phyloP scores from a whole-genome alignment of 1,140 invertebrate species.

The Pseudomyrmex pallidus region DNA sequence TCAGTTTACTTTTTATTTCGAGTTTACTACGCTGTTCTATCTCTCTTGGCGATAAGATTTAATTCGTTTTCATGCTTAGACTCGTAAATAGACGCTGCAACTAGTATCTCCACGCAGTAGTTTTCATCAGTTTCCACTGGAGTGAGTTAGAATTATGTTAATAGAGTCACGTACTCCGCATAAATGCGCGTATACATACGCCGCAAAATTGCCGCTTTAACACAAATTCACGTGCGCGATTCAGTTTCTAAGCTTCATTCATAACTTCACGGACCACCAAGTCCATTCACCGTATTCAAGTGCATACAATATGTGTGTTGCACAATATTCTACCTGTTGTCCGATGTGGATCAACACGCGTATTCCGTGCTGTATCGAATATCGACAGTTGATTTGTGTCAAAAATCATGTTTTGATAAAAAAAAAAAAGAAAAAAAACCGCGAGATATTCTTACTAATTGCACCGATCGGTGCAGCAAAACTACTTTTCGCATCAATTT shows the following conservation, averaged over 20 bases:
- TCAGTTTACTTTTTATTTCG: constrained; percentile 27
- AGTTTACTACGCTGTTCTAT: constrained; percentile 13
- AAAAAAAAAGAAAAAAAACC: too few relatives aligned
- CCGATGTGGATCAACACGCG: not conserved
- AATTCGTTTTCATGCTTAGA: constrained; percentile 3
- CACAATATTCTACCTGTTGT: constrained; percentile 47
- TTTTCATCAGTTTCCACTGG: constrained; percentile 1
- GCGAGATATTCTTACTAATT: too few relatives aligned
- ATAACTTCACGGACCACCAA: constrained; percentile 67
- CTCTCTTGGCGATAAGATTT: constrained; percentile 38
- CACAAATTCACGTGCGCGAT: constrained; percentile 37
- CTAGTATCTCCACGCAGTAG: not conserved
- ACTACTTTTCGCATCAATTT: too few relatives aligned
- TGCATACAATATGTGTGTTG: constrained; percentile 58
- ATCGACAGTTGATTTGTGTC: too few relatives aligned
- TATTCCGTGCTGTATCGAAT: not conserved
- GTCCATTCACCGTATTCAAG: constrained; percentile 68
- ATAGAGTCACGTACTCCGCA: constrained; percentile 11
- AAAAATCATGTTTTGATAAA: too few relatives aligned
- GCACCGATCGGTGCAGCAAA: too few relatives aligned
- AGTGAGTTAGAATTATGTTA: constrained; percentile 41
- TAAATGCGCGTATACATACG: constrained; percentile 13
- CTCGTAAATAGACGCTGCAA: not conserved
- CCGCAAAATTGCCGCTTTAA: constrained; percentile 20
- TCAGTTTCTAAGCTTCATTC: constrained; percentile 69